Conservation (phyloP, 2,113 vertebrate species). For the Lepus americanus region DNA sequence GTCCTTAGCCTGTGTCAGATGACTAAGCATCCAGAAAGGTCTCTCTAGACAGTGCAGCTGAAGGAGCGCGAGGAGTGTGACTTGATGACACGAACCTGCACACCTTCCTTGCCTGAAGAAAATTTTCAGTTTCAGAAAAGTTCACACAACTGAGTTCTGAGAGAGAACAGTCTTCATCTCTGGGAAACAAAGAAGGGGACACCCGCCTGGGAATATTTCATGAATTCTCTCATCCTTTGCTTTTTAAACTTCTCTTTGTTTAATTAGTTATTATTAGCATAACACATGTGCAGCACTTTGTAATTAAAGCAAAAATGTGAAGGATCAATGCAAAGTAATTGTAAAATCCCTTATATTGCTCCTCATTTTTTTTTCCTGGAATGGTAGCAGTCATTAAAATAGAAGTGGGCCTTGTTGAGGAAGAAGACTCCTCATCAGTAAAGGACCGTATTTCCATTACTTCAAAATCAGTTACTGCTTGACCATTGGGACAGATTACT, state of each 20-base stretch:
- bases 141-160: background rate
- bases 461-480: conserved; percentile 61
- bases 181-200: background rate
- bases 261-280: conserved; percentile 16
- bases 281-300: background rate
- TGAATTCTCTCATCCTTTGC: background rate
- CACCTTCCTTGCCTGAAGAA: background rate
- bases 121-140: background rate
- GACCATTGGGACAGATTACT: conserved; percentile 38
- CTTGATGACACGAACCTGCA: background rate
- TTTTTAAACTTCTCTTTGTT: background rate
- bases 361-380: conserved; percentile 27
- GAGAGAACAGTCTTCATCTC: background rate
- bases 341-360: background rate
- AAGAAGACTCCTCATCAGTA: background rate
- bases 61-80: background rate
- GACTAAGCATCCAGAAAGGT: background rate
- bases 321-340: conserved; percentile 20
- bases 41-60: background rate
- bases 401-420: conserved; percentile 17
- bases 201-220: background rate
- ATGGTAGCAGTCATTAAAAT: conserved; percentile 19
- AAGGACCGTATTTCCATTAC: conserved; percentile 43
- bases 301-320: conserved; percentile 47
- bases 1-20: conserved; percentile 5